phyloP scores from a whole-genome alignment of 64 coral and sea anemone species.

The Stylophora pistillata region DNA sequence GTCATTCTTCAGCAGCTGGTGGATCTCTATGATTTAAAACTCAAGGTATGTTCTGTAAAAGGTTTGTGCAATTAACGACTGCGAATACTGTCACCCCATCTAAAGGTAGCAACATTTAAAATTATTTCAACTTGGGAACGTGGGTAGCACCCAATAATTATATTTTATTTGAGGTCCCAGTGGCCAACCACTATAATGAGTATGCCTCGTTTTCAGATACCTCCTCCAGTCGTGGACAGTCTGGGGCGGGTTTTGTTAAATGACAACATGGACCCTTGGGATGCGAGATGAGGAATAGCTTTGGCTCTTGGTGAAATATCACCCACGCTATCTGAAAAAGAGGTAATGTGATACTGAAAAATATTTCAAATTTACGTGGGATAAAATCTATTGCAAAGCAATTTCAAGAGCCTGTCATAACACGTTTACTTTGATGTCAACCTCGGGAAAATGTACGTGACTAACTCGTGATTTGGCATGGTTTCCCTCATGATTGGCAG shows the following conservation, averaged over 20 bases:
- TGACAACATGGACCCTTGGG: constrained; percentile 16
- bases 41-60: constrained; percentile 53
- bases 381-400: too few species aligned
- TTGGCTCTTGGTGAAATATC: constrained; percentile 62
- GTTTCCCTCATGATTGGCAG: too few species aligned
- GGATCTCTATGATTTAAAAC: constrained; percentile 81
- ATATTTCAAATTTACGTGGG: neutral
- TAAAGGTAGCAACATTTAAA: too few species aligned
- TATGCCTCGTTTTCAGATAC: constrained; percentile 49
- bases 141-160: neutral
- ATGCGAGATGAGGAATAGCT: constrained; percentile 62
- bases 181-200: neutral
- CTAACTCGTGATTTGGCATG: too few species aligned
- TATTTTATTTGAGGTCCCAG: neutral
- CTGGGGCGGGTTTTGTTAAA: constrained; percentile 50
- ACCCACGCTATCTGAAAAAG: constrained; percentile 58
- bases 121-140: too few species aligned
- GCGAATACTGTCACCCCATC: too few species aligned
- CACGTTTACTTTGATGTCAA: too few species aligned
- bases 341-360: constrained; percentile 13
- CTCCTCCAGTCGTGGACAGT: constrained; percentile 71
- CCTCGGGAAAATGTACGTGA: too few species aligned
- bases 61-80: neutral
- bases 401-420: too few species aligned
- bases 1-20: constrained; percentile 72